Evolutionary conservation across 2,888 invertebrate species (phyloP).

Genomic region (Hypercompe scribonia): DNA sequence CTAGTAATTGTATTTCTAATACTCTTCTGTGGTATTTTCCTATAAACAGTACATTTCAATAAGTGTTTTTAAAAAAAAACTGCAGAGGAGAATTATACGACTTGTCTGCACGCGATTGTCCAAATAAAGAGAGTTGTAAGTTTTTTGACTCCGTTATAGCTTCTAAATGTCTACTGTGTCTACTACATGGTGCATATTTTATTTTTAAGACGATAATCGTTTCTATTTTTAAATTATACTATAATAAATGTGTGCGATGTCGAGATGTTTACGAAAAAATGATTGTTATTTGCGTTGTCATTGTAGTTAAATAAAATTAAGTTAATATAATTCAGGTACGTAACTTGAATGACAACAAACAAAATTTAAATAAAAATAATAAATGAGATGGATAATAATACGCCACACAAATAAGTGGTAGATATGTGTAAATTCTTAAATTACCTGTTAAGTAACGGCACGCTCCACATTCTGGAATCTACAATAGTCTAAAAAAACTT

Average conservation of each 20-base stretch:
- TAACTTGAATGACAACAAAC: neutral
- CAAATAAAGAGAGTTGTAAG: neutral
- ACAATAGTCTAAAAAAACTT: no score
- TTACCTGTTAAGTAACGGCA: neutral
- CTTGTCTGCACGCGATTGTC: neutral
- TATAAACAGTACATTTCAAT: neutral
- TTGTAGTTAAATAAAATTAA: neutral
- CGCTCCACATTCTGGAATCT: neutral
- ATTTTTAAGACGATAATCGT: neutral
- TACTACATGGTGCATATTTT: no score
- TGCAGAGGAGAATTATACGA: neutral
- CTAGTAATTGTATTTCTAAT: slow-evolving; percentile 23
- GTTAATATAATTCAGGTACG: neutral
- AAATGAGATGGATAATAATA: neutral
- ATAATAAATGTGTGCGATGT: no score
- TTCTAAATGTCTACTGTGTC: neutral
- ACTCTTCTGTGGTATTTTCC: slow-evolving; percentile 22
- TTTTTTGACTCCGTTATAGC: neutral
- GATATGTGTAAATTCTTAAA: neutral
- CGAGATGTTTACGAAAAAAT: no score
- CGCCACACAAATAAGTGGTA: neutral
- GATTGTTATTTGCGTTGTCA: neutral
- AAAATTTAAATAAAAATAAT: neutral
- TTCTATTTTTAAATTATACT: no score
- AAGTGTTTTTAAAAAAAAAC: neutral